These are phyloP conservation scores for Chrosomus eos DNA, from an alignment of 2,797 vertebrate genomes.

Conservation along the genomic window DNA sequence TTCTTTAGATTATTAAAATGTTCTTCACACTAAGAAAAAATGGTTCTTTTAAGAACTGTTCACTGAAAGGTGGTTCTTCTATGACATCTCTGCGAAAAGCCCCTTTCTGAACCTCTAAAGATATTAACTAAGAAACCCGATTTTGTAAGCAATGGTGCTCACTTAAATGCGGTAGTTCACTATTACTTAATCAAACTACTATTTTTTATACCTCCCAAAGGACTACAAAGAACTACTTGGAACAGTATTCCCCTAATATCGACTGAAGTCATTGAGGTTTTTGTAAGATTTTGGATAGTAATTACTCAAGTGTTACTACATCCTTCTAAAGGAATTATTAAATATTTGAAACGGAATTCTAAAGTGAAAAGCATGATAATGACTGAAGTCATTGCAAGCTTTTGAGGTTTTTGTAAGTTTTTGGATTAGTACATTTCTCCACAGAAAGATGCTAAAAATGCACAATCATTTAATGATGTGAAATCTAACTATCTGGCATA, in stretches of 20 bases:
- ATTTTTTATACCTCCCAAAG: background rate
- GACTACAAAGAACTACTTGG: background rate
- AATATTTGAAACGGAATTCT: background rate
- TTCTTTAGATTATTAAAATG: background rate
- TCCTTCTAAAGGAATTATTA: background rate
- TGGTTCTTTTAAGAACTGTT: no score
- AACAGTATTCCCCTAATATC: background rate
- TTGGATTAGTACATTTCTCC: background rate
- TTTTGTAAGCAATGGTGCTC: background rate
- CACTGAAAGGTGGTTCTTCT: background rate
- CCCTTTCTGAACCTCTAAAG: background rate
- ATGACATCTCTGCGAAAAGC: background rate
- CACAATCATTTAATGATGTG: background rate
- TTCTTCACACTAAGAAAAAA: background rate
- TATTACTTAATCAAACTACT: background rate
- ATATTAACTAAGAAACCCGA: background rate
- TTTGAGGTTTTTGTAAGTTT: no score
- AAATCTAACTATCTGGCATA: background rate
- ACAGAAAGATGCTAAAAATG: background rate
- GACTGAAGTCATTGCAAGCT: background rate
- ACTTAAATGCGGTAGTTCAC: background rate
- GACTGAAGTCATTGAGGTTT: background rate
- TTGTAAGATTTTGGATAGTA: background rate
- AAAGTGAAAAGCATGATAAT: background rate
- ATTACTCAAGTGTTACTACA: background rate